A percentile compares a stretch with the other conserved stretches of the same genome.
Conservation (phyloP, 2,113 vertebrate species). For the Oreochromis aureus region DNA sequence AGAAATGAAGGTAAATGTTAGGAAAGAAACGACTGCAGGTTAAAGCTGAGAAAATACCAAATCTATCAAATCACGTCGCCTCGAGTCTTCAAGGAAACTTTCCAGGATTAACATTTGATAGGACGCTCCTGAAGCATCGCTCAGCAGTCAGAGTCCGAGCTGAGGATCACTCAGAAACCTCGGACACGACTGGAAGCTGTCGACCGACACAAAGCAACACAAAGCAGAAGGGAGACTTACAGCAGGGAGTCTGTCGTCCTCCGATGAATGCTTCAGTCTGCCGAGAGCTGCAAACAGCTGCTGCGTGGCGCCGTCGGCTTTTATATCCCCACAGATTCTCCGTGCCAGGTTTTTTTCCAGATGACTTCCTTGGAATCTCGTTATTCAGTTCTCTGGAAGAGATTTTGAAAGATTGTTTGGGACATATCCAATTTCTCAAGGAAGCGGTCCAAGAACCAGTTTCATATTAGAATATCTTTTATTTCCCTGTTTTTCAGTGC, state of each 20-base stretch:
- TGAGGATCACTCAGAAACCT: background rate
- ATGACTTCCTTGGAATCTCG: background rate
- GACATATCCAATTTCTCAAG: background rate
- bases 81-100: background rate
- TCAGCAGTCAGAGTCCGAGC: background rate
- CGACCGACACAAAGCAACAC: background rate
- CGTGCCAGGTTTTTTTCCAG: background rate
- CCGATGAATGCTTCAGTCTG: background rate
- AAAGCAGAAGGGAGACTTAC: background rate
- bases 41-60: background rate
- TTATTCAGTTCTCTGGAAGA: background rate
- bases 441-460: background rate
- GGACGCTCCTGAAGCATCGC: background rate
- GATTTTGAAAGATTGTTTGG: background rate
- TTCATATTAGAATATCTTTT: background rate
- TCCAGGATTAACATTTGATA: background rate
- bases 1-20: background rate
- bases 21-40: background rate
- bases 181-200: background rate
- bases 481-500: background rate
- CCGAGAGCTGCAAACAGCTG: background rate
- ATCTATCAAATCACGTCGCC: background rate
- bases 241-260: background rate
- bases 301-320: background rate
- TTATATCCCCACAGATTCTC: rapidly evolving